Base-by-base conservation (phyloP, 2,888 invertebrate genomes). In the Coleophora flavipennella region DNA sequence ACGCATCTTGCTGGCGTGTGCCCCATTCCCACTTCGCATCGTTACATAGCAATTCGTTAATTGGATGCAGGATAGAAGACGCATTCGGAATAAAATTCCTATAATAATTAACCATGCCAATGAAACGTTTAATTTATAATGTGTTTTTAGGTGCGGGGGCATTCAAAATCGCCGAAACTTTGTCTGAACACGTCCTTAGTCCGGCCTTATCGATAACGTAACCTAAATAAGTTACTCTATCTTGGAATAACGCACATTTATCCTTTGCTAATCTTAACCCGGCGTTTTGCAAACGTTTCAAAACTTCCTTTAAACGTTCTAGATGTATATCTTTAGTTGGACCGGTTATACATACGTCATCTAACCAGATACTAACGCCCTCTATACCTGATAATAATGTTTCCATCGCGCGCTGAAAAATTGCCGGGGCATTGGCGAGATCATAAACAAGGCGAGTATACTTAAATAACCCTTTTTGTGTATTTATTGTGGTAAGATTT, bases 321-420 rank as follows among this genome's bases (percentile, higher is more conserved):
- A 47, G 29, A 33, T 50, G 47, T 0, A 33, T 13, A 8, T 39
- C 29, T 8, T 33, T 45, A 1, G 26, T 33, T 1, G 45, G 42
- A 1, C 45, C 49, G 2, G 49, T 49, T 7, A 41, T 14, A 31
- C 45, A 49, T 9, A 51, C 38, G 28, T 51, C 49, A 25, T 51
- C 48, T 8, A 51, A 37, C 41, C 43, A 44, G 8, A 28, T 11
- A 7, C 44, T 41, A 0, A 52, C 49, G 0, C 51, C 54, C 2
- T 51, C 47, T 8, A 58, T 39, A 1, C 50, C 52, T 9, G 43
- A n/a, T 1, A 55, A 36, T 8, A 57, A n/a, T 0, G 45, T 39
- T 32, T 53, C 51, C 49, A 54, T 50, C 0, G 53, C 42, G 1
- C 48, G 43, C 36, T 51, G 53, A 11, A 47, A 53, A 12, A 53